These are phyloP conservation scores for Oreotrochilus melanogaster DNA, from an alignment of 2,113 vertebrate species.

Conservation along the genomic window DNA sequence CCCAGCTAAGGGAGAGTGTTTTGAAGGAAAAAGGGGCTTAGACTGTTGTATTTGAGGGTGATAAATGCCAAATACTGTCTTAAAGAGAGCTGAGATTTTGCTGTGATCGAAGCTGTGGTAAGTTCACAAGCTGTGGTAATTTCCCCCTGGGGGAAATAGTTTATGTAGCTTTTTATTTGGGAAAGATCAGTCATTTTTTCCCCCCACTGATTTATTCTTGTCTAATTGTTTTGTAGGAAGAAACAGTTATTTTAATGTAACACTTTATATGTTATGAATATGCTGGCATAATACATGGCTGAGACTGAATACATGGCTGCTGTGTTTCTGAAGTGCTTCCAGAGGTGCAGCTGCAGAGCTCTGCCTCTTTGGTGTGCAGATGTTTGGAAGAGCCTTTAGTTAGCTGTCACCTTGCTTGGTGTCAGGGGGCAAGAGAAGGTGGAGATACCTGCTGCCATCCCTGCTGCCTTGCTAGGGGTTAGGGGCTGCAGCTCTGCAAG, in stretches of 20 bases:
- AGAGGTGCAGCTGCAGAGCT: background rate
- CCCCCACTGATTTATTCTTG: background rate
- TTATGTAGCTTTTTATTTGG: slow-evolving; percentile 20
- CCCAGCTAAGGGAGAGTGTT: background rate
- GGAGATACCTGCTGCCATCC: accelerated
- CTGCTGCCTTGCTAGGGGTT: accelerated
- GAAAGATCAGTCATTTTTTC: background rate
- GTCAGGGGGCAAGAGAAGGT: background rate
- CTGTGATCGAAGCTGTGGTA: background rate
- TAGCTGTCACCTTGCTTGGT: accelerated
- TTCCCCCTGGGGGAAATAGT: background rate
- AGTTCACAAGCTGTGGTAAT: background rate
- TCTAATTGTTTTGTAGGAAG: slow-evolving; percentile 13
- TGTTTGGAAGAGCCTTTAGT: background rate
- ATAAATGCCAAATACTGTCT: slow-evolving; percentile 25
- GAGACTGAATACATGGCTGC: background rate
- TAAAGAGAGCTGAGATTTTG: background rate
- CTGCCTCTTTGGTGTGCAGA: background rate
- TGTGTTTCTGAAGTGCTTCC: background rate
- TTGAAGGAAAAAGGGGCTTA: background rate
- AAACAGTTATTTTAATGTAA: background rate
- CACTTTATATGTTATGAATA: background rate
- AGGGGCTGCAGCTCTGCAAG: background rate
- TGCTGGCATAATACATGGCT: background rate
- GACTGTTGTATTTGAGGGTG: background rate